phyloP scores from a whole-genome alignment of 1,140 invertebrate species.

The Drosophila asahinai region DNA sequence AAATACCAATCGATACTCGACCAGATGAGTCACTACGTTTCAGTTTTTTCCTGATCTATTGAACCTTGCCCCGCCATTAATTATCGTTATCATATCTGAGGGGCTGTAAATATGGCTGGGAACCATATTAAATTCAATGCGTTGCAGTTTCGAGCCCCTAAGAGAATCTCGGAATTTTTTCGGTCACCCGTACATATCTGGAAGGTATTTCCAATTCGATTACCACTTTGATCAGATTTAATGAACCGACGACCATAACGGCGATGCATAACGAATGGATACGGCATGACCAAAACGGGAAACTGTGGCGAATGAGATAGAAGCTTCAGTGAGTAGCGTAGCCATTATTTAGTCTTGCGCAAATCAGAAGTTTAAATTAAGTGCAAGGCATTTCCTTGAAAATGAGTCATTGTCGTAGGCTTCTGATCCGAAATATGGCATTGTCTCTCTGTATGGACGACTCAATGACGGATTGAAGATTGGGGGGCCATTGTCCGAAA shows the following conservation, averaged over 20 bases:
- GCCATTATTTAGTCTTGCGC: constrained; percentile 23
- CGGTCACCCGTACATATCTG: constrained; percentile 14
- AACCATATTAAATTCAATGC: background rate
- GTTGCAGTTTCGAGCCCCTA: constrained; percentile 7
- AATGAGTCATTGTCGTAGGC: background rate
- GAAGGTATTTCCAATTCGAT: constrained; percentile 58
- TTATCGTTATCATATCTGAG: constrained; percentile 34
- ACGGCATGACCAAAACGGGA: constrained; percentile 18
- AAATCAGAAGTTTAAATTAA: constrained; percentile 20
- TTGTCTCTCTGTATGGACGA: background rate
- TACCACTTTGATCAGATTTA: constrained; percentile 39
- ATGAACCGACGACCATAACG: constrained; percentile 45
- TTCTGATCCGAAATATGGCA: constrained; percentile 1
- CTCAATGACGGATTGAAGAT: constrained; percentile 4
- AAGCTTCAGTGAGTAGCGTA: constrained; percentile 25
- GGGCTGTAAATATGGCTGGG: constrained; percentile 3
- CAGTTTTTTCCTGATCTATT: constrained; percentile 7
- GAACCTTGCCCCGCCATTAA: constrained; percentile 17
- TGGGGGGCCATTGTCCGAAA: constrained; percentile 20
- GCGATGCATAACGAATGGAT: constrained; percentile 48
- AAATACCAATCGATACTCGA: constrained; percentile 3
- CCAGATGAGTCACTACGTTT: constrained; percentile 11
- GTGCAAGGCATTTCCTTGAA: background rate
- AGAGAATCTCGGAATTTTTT: constrained; percentile 17
- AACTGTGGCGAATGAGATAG: constrained; percentile 55